A percentile compares a stretch with the other conserved stretches of the same genome.
Conservation (phyloP, 1,140 invertebrate species). For the Drosophila tropicalis region DNA sequence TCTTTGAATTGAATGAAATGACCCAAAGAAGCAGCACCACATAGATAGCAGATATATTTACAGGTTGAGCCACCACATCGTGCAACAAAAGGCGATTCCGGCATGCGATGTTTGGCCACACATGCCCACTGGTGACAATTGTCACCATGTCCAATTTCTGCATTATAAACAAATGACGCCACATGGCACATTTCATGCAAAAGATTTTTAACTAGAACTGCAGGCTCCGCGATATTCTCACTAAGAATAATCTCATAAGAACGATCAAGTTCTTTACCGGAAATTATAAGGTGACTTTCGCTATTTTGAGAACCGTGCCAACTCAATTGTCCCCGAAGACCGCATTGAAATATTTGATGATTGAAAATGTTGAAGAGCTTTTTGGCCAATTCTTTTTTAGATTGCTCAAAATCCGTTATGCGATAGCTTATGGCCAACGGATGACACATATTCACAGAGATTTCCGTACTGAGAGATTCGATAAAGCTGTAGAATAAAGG, state of each 20-base stretch:
- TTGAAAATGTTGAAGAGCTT: constrained; percentile 52
- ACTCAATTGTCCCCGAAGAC: constrained; percentile 20
- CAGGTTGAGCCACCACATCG: constrained; percentile 34
- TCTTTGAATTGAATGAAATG: constrained; percentile 18
- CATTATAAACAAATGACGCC: constrained; percentile 91
- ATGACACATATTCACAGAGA: constrained; percentile 52
- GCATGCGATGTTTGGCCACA: constrained; percentile 44
- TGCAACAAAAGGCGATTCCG: constrained; percentile 37
- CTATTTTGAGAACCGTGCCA: constrained; percentile 36
- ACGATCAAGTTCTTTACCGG: constrained; percentile 13
- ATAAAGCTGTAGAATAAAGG: constrained; percentile 49
- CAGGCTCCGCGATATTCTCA: constrained; percentile 67
- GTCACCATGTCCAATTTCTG: constrained; percentile 89
- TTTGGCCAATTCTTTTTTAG: constrained; percentile 38
- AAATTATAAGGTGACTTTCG: constrained; percentile 23
- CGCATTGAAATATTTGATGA: constrained; percentile 58
- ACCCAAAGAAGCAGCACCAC: constrained; percentile 42
- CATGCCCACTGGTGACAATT: constrained; percentile 88
- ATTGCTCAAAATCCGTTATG: constrained; percentile 17
- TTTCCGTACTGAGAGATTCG: constrained; percentile 38
- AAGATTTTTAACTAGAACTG: constrained; percentile 87
- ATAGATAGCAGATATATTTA: constrained; percentile 54
- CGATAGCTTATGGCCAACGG: constrained; percentile 43
- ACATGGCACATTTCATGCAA: constrained; percentile 96
- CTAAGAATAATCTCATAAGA: constrained; percentile 31